Evolutionary conservation across 1,140 invertebrate genomes (phyloP).

Genomic region (Drosophila ironensis): DNA sequence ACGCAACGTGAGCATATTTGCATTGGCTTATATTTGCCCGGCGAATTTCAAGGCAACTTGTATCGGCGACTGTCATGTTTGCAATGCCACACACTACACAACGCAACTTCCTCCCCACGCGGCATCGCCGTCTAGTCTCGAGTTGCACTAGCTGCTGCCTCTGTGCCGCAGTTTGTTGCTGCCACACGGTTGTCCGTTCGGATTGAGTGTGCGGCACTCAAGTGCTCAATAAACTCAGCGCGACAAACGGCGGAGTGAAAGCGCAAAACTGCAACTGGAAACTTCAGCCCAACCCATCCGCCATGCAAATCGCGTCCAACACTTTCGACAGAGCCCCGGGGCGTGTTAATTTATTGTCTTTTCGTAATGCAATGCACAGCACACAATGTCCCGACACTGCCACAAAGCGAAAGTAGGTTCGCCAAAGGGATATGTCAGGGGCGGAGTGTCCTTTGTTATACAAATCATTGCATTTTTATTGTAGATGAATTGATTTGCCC

Average conservation of each 20-base stretch:
- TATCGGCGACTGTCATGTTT: conserved; percentile 47
- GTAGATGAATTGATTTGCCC: no score
- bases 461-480: no score
- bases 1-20: conserved; percentile 61
- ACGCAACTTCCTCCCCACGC: conserved; percentile 38
- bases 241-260: conserved; percentile 25
- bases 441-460: no score
- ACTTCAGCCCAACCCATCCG: conserved; percentile 7
- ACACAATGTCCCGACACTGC: conserved; percentile 3
- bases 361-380: conserved; percentile 24
- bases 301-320: conserved; percentile 30
- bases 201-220: conserved; percentile 58
- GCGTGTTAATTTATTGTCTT: conserved; percentile 44
- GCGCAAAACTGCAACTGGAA: conserved; percentile 26
- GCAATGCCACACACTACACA: conserved; percentile 36
- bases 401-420: no score
- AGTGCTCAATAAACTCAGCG: conserved; percentile 69
- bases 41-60: conserved; percentile 46
- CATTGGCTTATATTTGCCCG: conserved; percentile 62
- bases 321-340: conserved; percentile 23
- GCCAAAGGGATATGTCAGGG: no score
- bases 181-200: conserved; percentile 21
- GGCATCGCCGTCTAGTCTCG: conserved; percentile 10
- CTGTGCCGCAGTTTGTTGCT: conserved; percentile 4
- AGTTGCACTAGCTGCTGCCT: conserved; percentile 6